These are phyloP conservation scores for Heterotis niloticus DNA, from an alignment of 2,113 vertebrate genomes.

Conservation along the genomic window DNA sequence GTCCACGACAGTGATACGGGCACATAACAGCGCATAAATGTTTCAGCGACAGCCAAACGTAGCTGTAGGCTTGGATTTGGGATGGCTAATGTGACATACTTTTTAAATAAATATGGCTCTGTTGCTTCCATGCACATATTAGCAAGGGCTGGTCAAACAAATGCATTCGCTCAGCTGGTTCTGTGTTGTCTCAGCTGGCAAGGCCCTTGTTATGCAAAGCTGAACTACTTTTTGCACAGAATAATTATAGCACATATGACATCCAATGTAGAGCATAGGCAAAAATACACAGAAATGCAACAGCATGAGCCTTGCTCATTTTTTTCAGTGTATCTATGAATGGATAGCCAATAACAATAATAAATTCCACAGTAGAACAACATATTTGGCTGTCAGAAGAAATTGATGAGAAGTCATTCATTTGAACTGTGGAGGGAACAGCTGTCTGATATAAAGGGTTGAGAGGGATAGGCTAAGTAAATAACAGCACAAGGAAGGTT, in stretches of 20 bases:
- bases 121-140: neutral
- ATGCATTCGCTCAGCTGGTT: neutral
- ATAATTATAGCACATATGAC: neutral
- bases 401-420: neutral
- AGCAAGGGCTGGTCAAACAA: neutral
- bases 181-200: neutral
- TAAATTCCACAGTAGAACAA: neutral
- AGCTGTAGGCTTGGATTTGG: neutral
- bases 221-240: neutral
- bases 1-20: constrained; percentile 7
- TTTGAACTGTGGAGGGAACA: neutral
- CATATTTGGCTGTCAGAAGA: neutral
- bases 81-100: neutral
- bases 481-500: neutral
- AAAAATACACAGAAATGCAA: constrained; percentile 5
- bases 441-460: neutral
- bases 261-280: neutral
- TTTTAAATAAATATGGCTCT: constrained; percentile 1
- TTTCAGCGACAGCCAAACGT: neutral
- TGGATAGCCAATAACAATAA: neutral
- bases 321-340: neutral
- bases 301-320: no score
- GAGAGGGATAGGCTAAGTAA: neutral
- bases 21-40: neutral
- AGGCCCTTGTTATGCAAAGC: neutral